Evolutionary conservation across 1,140 invertebrate species (phyloP).

Genomic region (Pinna nobilis): DNA sequence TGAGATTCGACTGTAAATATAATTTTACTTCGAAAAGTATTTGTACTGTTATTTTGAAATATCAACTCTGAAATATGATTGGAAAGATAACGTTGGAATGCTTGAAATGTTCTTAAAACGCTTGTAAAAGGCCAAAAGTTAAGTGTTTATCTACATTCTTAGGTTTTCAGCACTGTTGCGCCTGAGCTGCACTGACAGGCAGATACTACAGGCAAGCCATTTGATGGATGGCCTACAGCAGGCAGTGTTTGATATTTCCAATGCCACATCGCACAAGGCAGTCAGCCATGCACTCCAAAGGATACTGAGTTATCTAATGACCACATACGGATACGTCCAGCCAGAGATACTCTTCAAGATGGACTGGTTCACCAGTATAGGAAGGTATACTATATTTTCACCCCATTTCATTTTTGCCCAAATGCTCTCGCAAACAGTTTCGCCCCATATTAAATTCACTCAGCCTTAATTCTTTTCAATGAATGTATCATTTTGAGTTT

Average conservation of each 20-base stretch:
- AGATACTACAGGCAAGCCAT: conserved; percentile 55
- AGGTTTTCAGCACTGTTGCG: conserved; percentile 63
- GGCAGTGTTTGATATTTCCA: conserved; percentile 56
- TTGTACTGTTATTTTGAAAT: no score
- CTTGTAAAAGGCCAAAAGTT: no score
- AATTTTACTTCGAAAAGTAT: no score
- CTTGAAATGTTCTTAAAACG: no score
- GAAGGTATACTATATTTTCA: conserved; percentile 56
- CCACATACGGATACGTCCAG: conserved; percentile 38
- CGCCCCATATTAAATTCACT: no score
- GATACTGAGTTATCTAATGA: conserved; percentile 57
- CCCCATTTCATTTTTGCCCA: no score
- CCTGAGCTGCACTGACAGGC: conserved; percentile 56
- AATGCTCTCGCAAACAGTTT: no score
- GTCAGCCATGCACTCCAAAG: conserved; percentile 58
- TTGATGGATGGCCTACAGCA: conserved; percentile 57
- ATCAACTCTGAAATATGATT: no score
- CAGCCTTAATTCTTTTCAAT: no score
- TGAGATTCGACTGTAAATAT: no score
- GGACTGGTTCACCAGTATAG: conserved; percentile 57
- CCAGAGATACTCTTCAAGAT: conserved; percentile 47
- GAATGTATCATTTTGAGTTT: no score
- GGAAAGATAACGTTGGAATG: no score
- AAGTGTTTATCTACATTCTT: conserved; percentile 15
- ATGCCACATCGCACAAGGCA: conserved; percentile 65